Conservation (phyloP, 1,140 invertebrate species). For the Drosophila sp. region DNA sequence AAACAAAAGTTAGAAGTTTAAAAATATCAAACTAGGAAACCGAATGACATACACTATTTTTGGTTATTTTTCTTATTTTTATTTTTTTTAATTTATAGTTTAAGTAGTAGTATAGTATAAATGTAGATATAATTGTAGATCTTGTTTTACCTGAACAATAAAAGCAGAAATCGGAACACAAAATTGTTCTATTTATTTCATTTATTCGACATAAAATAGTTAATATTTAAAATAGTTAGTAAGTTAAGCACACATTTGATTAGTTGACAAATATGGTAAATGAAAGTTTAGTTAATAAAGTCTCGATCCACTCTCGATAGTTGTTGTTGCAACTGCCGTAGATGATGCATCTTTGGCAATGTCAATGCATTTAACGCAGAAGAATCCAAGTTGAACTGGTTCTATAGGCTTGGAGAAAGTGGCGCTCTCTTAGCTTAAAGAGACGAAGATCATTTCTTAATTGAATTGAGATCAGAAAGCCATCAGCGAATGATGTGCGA, state of each 20-base stretch:
- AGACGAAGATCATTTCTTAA: slow-evolving; percentile 23
- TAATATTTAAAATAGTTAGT: background rate
- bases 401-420: slow-evolving; percentile 45
- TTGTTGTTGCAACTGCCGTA: slow-evolving; percentile 1
- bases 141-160: no score
- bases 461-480: slow-evolving; percentile 50
- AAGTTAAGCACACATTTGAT: background rate
- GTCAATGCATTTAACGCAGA: slow-evolving; percentile 8
- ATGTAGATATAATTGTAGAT: no score
- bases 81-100: no score
- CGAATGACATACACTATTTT: no score
- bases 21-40: no score
- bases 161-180: no score
- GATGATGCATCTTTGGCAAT: slow-evolving; percentile 8
- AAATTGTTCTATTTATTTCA: no score
- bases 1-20: no score
- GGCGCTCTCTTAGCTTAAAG: slow-evolving; percentile 11
- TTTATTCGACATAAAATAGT: no score
- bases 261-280: slow-evolving; percentile 6
- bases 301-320: slow-evolving; percentile 23
- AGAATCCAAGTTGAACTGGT: slow-evolving; percentile 39
- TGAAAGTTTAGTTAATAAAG: slow-evolving; percentile 5
- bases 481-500: slow-evolving; percentile 37
- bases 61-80: no score
- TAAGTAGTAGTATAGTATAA: no score